A percentile compares a stretch with the other conserved stretches of the same genome.
Conservation (phyloP, 2,113 vertebrate species). For the Eleginops maclovinus region DNA sequence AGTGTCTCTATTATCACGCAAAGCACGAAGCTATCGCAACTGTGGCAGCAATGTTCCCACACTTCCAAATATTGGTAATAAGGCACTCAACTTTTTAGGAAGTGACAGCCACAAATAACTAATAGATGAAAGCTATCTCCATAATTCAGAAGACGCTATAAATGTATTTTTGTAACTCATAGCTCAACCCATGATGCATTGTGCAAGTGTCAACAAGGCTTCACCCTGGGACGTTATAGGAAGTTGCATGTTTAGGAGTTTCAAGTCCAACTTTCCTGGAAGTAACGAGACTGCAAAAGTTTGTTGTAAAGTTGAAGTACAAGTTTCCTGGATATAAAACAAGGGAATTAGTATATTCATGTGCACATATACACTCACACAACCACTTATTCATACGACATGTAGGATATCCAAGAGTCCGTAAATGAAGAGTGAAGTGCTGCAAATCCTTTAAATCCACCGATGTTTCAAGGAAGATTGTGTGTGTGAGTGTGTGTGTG, state of each 20-base stretch:
- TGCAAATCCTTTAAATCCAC: slow-evolving; percentile 49
- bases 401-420: slow-evolving; percentile 15
- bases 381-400: slow-evolving; percentile 45
- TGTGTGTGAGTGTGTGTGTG: background rate
- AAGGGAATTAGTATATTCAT: slow-evolving; percentile 28
- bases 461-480: slow-evolving; percentile 48
- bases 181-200: no score
- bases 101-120: no score
- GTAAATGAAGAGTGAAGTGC: slow-evolving; percentile 42
- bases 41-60: no score
- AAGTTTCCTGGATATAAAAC: slow-evolving; percentile 59
- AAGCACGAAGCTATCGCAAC: no score
- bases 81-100: no score
- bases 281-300: slow-evolving; percentile 30
- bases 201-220: no score
- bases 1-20: no score
- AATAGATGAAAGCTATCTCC: no score
- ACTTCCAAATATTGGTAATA: no score
- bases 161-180: no score
- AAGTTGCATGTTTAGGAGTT: slow-evolving; percentile 33
- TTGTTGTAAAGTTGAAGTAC: slow-evolving; percentile 17
- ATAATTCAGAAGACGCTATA: no score
- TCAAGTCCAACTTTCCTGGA: slow-evolving; percentile 43
- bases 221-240: slow-evolving; percentile 33
- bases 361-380: slow-evolving; percentile 26